phyloP scores from a whole-genome alignment of 2,797 vertebrate genomes.

The Peromyscus eremicus region DNA sequence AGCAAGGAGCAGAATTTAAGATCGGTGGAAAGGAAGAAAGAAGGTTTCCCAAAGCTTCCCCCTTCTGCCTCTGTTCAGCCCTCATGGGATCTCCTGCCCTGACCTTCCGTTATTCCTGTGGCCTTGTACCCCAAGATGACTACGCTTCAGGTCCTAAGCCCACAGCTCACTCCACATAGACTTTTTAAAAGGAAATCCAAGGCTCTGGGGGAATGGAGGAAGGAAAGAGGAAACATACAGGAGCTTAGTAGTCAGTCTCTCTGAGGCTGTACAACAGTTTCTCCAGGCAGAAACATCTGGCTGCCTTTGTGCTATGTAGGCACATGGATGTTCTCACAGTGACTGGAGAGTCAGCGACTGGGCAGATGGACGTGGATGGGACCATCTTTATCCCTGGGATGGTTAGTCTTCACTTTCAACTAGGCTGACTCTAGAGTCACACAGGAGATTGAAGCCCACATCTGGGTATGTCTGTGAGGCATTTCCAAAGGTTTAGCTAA shows the following conservation, averaged over 20 bases:
- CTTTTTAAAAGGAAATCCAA: constrained; percentile 1
- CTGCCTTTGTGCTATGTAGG: neutral
- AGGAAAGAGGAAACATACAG: neutral
- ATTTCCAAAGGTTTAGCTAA: neutral
- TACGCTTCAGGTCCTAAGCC: neutral
- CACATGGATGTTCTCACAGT: neutral
- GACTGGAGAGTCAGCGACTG: neutral
- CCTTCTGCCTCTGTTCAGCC: neutral
- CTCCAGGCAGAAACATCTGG: neutral
- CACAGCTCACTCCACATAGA: neutral
- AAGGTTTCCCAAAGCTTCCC: neutral
- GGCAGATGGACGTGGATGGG: neutral
- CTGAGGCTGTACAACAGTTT: neutral
- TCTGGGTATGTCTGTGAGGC: neutral
- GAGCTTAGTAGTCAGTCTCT: neutral
- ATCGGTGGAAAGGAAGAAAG: neutral
- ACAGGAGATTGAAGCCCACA: neutral
- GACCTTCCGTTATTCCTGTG: neutral
- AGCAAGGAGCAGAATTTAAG: neutral
- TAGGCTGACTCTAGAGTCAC: neutral
- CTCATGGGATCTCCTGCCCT: neutral
- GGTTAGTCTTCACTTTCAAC: neutral
- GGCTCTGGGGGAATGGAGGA: neutral
- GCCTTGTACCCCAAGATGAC: neutral
- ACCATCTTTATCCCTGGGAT: neutral